Conservation (phyloP, 2,797 vertebrate species). For the Parauchenoglanis ngamensis region DNA sequence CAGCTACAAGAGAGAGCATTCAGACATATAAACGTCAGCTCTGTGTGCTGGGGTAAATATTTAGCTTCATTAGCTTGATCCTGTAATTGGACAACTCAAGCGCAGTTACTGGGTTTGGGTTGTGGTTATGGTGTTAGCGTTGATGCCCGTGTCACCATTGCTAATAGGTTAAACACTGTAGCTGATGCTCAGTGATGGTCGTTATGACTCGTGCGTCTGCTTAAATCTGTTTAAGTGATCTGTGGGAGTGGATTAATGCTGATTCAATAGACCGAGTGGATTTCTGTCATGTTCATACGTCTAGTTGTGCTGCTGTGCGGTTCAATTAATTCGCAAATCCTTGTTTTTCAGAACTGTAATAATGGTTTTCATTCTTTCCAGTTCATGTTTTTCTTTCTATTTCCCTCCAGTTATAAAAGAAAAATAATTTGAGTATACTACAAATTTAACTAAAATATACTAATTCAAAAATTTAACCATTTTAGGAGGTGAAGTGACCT, state of each 20-base stretch:
- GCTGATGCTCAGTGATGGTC: no score
- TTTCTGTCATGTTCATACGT: no score
- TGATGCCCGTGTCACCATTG: no score
- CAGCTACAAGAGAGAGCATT: background rate
- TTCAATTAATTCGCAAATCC: background rate
- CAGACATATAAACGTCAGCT: background rate
- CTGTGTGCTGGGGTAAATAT: background rate
- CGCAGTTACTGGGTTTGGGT: background rate
- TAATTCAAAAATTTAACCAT: no score
- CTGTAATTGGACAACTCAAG: background rate
- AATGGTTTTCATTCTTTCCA: background rate
- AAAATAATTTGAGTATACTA: background rate
- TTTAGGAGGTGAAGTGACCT: no score
- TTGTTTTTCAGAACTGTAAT: background rate
- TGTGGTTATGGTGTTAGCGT: background rate
- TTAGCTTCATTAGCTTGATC: background rate
- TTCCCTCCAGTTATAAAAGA: background rate
- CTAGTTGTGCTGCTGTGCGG: no score
- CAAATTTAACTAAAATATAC: no score
- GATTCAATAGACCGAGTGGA: no score
- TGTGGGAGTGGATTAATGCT: no score
- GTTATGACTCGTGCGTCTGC: no score
- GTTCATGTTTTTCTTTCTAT: background rate
- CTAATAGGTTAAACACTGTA: background rate
- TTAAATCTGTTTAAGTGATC: no score